Base-by-base conservation (phyloP, 2,888 invertebrate genomes). In the Imbricaverruca yamaguchii region DNA sequence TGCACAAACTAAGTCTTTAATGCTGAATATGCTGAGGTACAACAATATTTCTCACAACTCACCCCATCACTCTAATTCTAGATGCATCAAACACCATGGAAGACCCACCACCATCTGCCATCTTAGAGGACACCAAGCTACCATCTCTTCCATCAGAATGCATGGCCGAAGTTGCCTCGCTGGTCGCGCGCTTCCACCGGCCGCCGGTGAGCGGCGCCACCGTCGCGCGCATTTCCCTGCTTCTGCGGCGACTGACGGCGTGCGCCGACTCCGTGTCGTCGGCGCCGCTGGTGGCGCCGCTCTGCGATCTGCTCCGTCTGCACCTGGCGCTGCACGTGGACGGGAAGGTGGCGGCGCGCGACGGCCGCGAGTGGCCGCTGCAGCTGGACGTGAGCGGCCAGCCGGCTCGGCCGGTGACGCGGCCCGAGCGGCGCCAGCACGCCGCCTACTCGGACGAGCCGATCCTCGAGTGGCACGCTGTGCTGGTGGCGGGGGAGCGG, bases 381-480 rank as follows among this genome's bases (percentile, higher is more conserved):
- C 23, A 13, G 15, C 15, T 25, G 25, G 69, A 69, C 69, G 69
- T 69, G 25, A 69, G 69, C 39, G 39, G 69, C 11, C 15, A 69
- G 39, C 69, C 4, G 25, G 25, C 13, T 10, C 25, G 25, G 15
- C 39, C 23, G 69, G 69, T 69, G 69, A 15, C 25, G 13, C 69
- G 69, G 0, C 39, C 25, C 39, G 69, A 69, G 69, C 13, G 69
- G 39, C 69, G 69, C 69, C 25, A 13, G 6, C 69, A 69, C 25
- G 15, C 69, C 69, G 69, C 69, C 23, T 69, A 69, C 69, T 39
- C 69, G 25, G 23, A 23, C 39, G 69, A 69, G 69, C 39, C 69
- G 25, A 13, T 69, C 15, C 69, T 69, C 25, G 69, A 69, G 39
- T 69, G 69, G 69, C 69, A 69, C 39, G 39, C 23, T 15, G 69